Evolutionary conservation across 2,113 vertebrate species (phyloP), one percentile per base, ranked within the genome.

Genomic region (Melanostigma gelatinosum): DNA sequence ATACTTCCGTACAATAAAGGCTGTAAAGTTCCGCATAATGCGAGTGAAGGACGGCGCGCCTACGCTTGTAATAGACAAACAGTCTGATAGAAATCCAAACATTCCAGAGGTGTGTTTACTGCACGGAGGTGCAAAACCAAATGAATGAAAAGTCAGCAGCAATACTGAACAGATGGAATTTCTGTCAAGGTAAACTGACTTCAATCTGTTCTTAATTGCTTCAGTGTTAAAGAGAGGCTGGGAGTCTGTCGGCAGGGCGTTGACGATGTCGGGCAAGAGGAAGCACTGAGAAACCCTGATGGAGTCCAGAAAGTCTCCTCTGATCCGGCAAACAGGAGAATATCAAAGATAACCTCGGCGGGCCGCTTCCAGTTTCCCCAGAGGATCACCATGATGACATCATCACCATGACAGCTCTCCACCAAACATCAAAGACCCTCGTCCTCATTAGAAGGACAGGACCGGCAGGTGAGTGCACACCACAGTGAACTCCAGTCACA

Each of bases 161-260:
- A 62, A 44, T 16, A 44, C 12, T 20, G 38, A 72, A 85, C 15
- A 16, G 8, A 82, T 46, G 24, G 22, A 65, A 70, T 74, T 67
- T 65, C 27, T 75, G 57, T 79, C 75, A 78, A 80, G 68, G 73
- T 68, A 69, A 83, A 75, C 46, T 58, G 32, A 18, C 22, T 57
- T 71, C 38, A 40, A 38, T 75, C 52, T 34, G 8, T 20, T 29
- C 64, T 58, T 40, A 55, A 77, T 13, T 63, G 34, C 48, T 29
- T 36, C 34, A 69, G 12, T 7, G 20, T 66, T 58, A 34, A 58
- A 36, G 38, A 68, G 36, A 61, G 29, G 15, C 13, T 46, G 29
- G 18, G 32, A 16, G 54, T 62, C 67, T 63, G 24, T 6, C 2
- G 12, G 67, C 24, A 32, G 72, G 36, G 29, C 24, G 34, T 63